These are phyloP conservation scores for Dissostichus mawsoni DNA, from an alignment of 2,113 vertebrate species.

Conservation along the genomic window DNA sequence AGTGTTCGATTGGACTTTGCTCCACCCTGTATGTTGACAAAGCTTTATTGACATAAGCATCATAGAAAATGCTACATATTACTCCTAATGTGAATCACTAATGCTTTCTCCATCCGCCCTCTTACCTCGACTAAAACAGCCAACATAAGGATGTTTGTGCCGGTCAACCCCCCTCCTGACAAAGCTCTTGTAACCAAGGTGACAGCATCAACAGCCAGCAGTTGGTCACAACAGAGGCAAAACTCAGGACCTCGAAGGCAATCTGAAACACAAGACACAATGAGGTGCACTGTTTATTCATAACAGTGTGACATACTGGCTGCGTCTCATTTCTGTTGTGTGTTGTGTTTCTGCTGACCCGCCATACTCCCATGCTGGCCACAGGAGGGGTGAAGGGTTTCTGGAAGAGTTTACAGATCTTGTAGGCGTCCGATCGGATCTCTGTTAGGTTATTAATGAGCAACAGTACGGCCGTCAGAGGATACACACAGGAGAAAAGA, in stretches of 20 bases:
- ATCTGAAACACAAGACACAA: conserved; percentile 62
- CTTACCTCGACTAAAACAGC: conserved; percentile 82
- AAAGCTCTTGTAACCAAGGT: conserved; percentile 69
- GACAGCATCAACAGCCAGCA: conserved; percentile 87
- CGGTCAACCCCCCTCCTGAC: conserved; percentile 72
- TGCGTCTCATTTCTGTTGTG: not conserved
- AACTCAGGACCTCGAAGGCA: conserved; percentile 86
- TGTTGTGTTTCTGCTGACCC: conserved; percentile 71
- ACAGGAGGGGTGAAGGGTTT: conserved; percentile 84
- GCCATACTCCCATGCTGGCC: conserved; percentile 85
- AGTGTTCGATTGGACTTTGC: too few species aligned
- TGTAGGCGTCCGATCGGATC: conserved; percentile 86
- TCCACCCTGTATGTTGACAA: too few species aligned
- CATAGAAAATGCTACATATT: too few species aligned
- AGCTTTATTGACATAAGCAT: too few species aligned
- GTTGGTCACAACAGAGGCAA: conserved; percentile 86
- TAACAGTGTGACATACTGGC: not conserved
- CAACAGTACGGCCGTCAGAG: conserved; percentile 83
- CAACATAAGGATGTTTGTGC: conserved; percentile 69
- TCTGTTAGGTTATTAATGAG: conserved; percentile 87
- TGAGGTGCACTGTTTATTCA: not conserved
- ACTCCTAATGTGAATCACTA: not conserved
- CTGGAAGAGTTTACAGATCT: conserved; percentile 85
- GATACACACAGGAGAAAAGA: conserved; percentile 88
- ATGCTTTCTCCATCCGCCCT: not conserved